Evolutionary conservation across 1,140 invertebrate genomes (phyloP).

Genomic region (Leptopilina clavipes): DNA sequence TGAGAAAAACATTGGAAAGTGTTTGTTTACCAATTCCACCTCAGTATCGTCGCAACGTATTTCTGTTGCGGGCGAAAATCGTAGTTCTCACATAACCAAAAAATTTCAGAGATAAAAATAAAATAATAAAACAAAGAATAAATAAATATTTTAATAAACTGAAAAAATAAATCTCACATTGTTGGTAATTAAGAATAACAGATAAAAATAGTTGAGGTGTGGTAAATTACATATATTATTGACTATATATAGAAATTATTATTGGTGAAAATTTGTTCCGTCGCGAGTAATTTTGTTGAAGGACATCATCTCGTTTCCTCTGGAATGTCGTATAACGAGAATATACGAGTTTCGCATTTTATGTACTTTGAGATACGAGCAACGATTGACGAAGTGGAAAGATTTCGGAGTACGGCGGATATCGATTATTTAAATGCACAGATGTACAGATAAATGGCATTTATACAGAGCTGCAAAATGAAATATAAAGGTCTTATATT

Average conservation of each 20-base stretch:
- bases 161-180: too few species aligned
- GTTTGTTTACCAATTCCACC: too few species aligned
- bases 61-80: too few species aligned
- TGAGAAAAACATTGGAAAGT: too few species aligned
- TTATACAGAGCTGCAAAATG: conserved; percentile 16
- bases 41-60: too few species aligned
- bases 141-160: too few species aligned
- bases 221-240: background rate
- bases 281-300: background rate
- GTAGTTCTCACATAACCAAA: too few species aligned
- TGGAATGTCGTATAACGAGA: background rate
- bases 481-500: background rate
- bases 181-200: too few species aligned
- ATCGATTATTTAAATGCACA: conserved; percentile 30
- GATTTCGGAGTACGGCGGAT: background rate
- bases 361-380: conserved; percentile 20
- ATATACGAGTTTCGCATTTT: conserved; percentile 21
- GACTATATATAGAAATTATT: background rate
- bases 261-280: background rate
- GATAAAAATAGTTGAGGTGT: background rate
- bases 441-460: conserved; percentile 28
- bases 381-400: conserved; percentile 26
- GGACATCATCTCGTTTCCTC: conserved; percentile 13
- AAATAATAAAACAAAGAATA: too few species aligned
- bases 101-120: too few species aligned